These are phyloP conservation scores for Neolamprologus toae DNA, from an alignment of 2,113 vertebrate genomes.

Conservation along the genomic window DNA sequence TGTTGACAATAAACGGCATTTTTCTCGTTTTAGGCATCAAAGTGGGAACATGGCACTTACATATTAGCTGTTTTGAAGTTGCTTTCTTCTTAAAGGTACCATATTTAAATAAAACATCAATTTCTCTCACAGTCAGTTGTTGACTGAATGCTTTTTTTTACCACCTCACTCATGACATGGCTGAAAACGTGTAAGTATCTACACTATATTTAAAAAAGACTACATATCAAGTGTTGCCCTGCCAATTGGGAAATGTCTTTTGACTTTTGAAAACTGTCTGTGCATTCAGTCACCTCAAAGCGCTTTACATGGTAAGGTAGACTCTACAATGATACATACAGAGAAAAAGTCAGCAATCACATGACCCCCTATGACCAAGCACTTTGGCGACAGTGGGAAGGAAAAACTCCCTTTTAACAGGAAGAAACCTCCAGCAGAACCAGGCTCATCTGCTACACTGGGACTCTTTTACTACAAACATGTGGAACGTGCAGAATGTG, in stretches of 20 bases:
- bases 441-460: neutral
- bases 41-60: neutral
- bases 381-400: neutral
- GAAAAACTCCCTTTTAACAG: neutral
- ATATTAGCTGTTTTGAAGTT: neutral
- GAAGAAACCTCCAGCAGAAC: neutral
- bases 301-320: neutral
- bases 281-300: neutral
- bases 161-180: accelerated
- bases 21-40: neutral
- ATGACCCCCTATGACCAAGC: accelerated
- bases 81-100: neutral
- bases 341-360: accelerated
- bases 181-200: neutral
- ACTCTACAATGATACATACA: neutral
- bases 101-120: neutral
- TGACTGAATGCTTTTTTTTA: neutral
- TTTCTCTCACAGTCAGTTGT: neutral
- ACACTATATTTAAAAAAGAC: neutral
- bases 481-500: neutral
- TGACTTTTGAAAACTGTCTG: neutral
- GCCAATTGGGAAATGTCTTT: neutral
- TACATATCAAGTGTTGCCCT: neutral
- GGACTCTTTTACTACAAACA: neutral
- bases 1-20: neutral